Evolutionary conservation across 1,140 invertebrate species (phyloP).

Genomic region (Drosophila seguyi): DNA sequence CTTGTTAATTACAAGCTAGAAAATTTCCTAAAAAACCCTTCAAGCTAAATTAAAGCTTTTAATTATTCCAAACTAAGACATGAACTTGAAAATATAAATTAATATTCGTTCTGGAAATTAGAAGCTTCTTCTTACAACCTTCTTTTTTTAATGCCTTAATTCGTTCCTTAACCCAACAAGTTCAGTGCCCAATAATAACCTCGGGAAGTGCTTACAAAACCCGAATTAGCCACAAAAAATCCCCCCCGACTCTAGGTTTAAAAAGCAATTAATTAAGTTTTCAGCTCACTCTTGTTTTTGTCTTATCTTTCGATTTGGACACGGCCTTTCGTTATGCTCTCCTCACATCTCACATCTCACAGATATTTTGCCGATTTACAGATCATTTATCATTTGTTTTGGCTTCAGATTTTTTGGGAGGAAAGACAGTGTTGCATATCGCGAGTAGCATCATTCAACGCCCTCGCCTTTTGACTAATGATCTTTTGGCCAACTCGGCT

Average conservation of each 20-base stretch:
- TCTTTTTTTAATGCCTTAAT: not conserved
- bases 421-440: conserved; percentile 15
- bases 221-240: conserved; percentile 20
- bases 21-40: too few relatives aligned
- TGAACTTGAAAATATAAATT: conserved; percentile 3
- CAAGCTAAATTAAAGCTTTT: not conserved
- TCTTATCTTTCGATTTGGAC: conserved; percentile 19
- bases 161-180: conserved; percentile 4
- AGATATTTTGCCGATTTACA: conserved; percentile 35
- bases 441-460: conserved; percentile 45
- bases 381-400: conserved; percentile 46
- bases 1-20: not conserved
- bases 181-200: conserved; percentile 5
- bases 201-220: conserved; percentile 11
- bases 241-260: conserved; percentile 8
- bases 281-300: not conserved
- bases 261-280: conserved; percentile 27
- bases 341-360: conserved; percentile 20
- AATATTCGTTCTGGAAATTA: conserved; percentile 1
- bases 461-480: conserved; percentile 71
- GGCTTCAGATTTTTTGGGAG: conserved; percentile 1
- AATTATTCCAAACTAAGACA: not conserved
- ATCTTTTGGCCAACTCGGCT: conserved; percentile 27
- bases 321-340: conserved; percentile 46
- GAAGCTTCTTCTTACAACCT: not conserved